Evolutionary conservation across 2,888 invertebrate genomes (phyloP), one percentile per base, ranked within the genome.

Genomic region (Sericinus montela): DNA sequence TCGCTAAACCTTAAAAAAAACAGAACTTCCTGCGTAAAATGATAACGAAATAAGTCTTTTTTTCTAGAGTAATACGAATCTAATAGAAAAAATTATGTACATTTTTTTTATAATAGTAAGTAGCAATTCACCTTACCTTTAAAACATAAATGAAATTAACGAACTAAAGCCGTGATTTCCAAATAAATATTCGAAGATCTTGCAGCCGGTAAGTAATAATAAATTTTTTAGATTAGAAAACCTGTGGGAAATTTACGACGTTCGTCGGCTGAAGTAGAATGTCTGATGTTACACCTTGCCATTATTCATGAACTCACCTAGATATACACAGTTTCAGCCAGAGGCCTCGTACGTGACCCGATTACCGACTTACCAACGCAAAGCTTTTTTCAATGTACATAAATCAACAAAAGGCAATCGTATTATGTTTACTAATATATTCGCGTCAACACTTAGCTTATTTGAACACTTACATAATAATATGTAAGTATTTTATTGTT

Each of bases 251-350:
- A 56, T 56, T 57, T 52, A 46, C 55, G 56, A 44, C 28, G 45
- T 23, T 45, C 42, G 29, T 44, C 44, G 55, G 49, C 48, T 51
- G 51, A 47, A 53, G 39, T 47, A 45, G 51, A 44, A 45, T 51
- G 51, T 48, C 48, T 54, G 46, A 55, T 54, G 53, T 53, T 56
- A 57, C 51, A 56, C 50, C 54, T 46, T 45, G 54, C 57, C 58
- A 56, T 59, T 62, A 66, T 61, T 65, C 65, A 67, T 61, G 59
- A 59, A 57, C 57, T 61, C 65, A 59, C 59, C 58, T 65, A 57
- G 55, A 58, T 56, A 55, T 62, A 64, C 58, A 61, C 61, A 61
- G 60, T 63, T 67, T 64, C 59, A 56, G 53, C 53, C 57, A 55
- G 53, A 44, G 58, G 58, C 56, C 56, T 50, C 52, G 45, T 51